These are phyloP conservation scores for Eulemur coronatus DNA, from an alignment of 2,797 vertebrate genomes.

Conservation along the genomic window DNA sequence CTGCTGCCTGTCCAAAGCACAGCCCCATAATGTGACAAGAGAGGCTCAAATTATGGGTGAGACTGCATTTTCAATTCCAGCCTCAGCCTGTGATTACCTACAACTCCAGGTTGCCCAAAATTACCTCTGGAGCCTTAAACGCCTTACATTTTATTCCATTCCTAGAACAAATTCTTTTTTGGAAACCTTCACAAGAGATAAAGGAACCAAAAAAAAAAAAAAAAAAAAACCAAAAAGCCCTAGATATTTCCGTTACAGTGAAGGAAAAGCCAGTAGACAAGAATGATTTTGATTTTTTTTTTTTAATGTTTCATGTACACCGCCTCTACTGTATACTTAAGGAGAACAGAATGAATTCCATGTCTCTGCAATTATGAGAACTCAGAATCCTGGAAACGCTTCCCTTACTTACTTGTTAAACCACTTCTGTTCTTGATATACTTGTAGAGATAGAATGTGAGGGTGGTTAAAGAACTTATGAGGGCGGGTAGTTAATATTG, in stretches of 20 bases:
- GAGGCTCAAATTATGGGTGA: conserved; percentile 30
- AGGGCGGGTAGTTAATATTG: not conserved
- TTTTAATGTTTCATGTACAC: not conserved
- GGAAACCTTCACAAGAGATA: conserved; percentile 38
- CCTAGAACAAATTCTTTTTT: conserved; percentile 53
- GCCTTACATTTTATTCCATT: conserved; percentile 11
- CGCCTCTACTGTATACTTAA: not conserved
- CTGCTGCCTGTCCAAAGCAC: not conserved
- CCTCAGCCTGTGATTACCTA: conserved; percentile 18
- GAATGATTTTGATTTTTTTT: not conserved
- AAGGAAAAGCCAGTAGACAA: not conserved
- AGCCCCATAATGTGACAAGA: not conserved
- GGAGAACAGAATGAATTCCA: not conserved
- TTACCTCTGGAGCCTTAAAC: conserved; percentile 17
- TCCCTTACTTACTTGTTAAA: not conserved
- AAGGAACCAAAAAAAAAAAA: not conserved
- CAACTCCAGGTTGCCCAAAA: conserved; percentile 46
- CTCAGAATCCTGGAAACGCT: not conserved
- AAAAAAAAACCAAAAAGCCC: not conserved
- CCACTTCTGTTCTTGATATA: not conserved
- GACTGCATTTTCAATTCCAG: not conserved
- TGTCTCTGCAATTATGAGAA: not conserved
- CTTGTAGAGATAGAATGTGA: not conserved
- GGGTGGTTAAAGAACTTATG: not conserved
- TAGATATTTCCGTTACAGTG: not conserved